phyloP scores from a whole-genome alignment of 35 echinoderm and acorn worm species.

The Ptychodera flava region DNA sequence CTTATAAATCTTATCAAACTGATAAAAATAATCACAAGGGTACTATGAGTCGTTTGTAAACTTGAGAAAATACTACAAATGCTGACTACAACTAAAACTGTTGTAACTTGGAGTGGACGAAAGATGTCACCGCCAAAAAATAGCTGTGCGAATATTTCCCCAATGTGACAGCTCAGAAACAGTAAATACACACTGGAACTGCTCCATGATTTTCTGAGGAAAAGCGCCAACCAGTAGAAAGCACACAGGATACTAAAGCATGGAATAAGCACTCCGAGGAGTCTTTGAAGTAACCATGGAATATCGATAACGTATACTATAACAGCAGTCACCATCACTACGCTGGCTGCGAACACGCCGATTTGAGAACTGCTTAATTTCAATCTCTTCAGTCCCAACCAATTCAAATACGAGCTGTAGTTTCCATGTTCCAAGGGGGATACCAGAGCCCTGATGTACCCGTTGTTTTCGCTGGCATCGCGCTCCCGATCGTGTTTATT shows the following conservation, averaged over 20 bases:
- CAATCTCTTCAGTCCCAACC: slow-evolving; percentile 78
- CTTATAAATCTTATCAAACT: slow-evolving; percentile 95
- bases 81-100: slow-evolving; percentile 60
- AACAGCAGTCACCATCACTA: slow-evolving; percentile 30
- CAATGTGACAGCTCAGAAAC: slow-evolving; percentile 79
- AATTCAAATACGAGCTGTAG: slow-evolving; percentile 82
- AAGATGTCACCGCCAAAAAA: slow-evolving; percentile 63
- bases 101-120: slow-evolving; percentile 65
- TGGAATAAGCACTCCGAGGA: slow-evolving; percentile 10
- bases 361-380: slow-evolving; percentile 58
- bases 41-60: slow-evolving; percentile 64
- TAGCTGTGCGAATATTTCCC: slow-evolving; percentile 83
- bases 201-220: slow-evolving; percentile 89
- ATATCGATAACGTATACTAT: slow-evolving; percentile 60
- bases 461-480: slow-evolving; percentile 79
- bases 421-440: slow-evolving; percentile 63
- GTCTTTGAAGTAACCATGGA: background rate
- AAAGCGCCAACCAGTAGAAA: slow-evolving; percentile 94
- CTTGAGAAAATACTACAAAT: slow-evolving; percentile 76
- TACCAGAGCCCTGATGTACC: slow-evolving; percentile 72
- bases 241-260: slow-evolving; percentile 90
- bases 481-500: slow-evolving; percentile 29
- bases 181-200: slow-evolving; percentile 97
- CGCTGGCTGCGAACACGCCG: slow-evolving; percentile 34
- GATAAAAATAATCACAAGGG: slow-evolving; percentile 85